phyloP scores from a whole-genome alignment of 2,888 invertebrate genomes.

The Syrista parreyssii region DNA sequence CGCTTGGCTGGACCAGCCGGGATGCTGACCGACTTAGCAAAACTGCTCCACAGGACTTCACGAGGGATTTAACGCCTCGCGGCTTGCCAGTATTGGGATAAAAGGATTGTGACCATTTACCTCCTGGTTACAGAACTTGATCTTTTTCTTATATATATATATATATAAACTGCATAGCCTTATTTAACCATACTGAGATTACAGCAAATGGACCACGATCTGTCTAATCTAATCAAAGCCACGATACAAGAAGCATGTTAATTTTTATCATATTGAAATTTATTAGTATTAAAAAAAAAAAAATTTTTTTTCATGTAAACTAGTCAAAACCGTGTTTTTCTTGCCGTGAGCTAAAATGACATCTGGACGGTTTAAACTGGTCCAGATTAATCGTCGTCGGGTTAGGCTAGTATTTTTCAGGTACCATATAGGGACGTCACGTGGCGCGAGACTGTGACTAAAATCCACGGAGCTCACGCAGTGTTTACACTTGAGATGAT shows the following conservation, averaged over 20 bases:
- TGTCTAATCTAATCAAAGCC: neutral
- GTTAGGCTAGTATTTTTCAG: neutral
- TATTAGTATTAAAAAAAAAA: neutral
- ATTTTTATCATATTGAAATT: neutral
- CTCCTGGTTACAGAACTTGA: neutral
- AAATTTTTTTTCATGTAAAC: neutral
- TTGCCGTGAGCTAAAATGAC: neutral
- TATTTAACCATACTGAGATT: neutral
- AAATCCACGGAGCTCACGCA: constrained; percentile 63
- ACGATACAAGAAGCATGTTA: neutral
- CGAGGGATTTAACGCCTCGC: constrained; percentile 62
- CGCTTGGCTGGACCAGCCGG: constrained; percentile 44
- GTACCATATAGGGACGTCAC: constrained; percentile 38
- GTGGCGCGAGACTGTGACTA: constrained; percentile 63
- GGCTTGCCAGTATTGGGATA: constrained; percentile 48
- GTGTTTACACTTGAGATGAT: constrained; percentile 67
- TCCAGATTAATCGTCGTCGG: neutral
- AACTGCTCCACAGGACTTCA: constrained; percentile 44
- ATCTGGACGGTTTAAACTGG: constrained; percentile 2
- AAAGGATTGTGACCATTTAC: constrained; percentile 29
- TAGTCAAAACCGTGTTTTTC: neutral
- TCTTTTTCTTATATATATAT: neutral
- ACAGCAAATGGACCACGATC: neutral
- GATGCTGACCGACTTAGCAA: constrained; percentile 56
- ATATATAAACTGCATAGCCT: neutral